A percentile compares a stretch with the other conserved stretches of the same genome.
Evolutionary conservation across 2,888 invertebrate genomes (phyloP).

Genomic region (Gandaritis pyraliata): DNA sequence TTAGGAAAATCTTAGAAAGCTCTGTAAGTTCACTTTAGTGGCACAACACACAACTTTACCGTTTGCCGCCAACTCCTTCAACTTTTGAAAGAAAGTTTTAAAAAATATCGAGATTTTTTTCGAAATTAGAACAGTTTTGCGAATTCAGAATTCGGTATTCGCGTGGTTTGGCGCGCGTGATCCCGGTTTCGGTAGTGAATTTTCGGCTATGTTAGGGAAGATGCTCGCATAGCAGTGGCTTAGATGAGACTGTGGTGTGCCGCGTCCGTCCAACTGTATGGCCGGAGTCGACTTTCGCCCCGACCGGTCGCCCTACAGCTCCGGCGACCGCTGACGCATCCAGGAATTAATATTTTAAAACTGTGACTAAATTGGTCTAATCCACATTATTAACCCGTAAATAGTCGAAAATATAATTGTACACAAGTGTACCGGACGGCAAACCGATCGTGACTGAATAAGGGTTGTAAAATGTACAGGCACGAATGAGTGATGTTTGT

Average conservation of each 20-base stretch:
- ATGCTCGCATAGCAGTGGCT: conserved; percentile 83
- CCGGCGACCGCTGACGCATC: conserved; percentile 76
- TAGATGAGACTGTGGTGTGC: conserved; percentile 82
- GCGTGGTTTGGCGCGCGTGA: conserved; percentile 69
- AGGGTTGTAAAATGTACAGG: conserved; percentile 35
- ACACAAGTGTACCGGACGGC: conserved; percentile 33
- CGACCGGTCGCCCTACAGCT: conserved; percentile 83
- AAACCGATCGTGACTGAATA: conserved; percentile 37
- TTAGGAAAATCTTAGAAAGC: conserved; percentile 68
- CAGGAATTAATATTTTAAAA: conserved; percentile 76
- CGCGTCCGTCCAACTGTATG: conserved; percentile 75
- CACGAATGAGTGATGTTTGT: conserved; percentile 54
- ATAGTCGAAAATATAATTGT: conserved; percentile 8
- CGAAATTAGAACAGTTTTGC: conserved; percentile 43
- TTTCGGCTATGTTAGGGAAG: conserved; percentile 82
- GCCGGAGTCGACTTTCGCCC: conserved; percentile 81
- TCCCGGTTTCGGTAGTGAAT: conserved; percentile 60
- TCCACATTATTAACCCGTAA: conserved; percentile 31
- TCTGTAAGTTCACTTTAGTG: conserved; percentile 71
- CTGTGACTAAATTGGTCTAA: conserved; percentile 55
- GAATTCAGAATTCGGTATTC: conserved; percentile 60
- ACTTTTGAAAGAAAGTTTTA: conserved; percentile 58
- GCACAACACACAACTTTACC: conserved; percentile 81
- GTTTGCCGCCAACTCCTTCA: conserved; percentile 76
- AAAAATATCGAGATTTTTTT: conserved; percentile 49